Evolutionary conservation across 2,113 vertebrate species (phyloP).

Genomic region (Turdus rufiventris): DNA sequence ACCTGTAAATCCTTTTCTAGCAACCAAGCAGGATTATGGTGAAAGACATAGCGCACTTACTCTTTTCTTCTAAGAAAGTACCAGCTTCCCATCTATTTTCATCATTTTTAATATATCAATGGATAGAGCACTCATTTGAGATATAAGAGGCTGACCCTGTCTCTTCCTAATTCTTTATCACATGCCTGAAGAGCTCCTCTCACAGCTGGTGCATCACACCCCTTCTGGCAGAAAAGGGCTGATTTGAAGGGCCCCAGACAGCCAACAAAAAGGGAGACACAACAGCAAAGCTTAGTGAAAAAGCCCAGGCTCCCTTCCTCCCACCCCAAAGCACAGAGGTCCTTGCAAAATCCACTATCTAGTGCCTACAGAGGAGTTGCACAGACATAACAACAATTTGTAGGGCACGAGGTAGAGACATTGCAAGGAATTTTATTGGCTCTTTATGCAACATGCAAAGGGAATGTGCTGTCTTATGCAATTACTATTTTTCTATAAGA

Average conservation of each 20-base stretch:
- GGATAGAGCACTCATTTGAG: background rate
- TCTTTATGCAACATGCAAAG: background rate
- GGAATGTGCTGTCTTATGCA: background rate
- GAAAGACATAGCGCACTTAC: rapidly evolving
- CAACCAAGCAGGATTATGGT: background rate
- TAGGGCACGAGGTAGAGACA: background rate
- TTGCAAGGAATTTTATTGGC: background rate
- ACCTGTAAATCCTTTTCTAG: background rate
- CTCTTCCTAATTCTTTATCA: background rate
- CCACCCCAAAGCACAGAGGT: background rate
- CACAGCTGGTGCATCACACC: background rate
- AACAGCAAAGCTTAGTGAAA: background rate
- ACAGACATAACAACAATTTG: background rate
- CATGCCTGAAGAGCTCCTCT: background rate
- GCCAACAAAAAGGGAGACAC: background rate
- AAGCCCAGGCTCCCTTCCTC: background rate
- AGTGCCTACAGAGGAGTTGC: background rate
- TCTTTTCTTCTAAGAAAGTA: background rate
- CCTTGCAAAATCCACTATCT: background rate
- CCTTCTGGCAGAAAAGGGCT: background rate
- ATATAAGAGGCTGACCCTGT: background rate
- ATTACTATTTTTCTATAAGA: background rate
- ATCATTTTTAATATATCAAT: background rate
- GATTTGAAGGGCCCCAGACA: background rate
- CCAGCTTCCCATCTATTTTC: background rate